phyloP scores from a whole-genome alignment of 2,113 vertebrate species.

The Odocoileus virginianus region DNA sequence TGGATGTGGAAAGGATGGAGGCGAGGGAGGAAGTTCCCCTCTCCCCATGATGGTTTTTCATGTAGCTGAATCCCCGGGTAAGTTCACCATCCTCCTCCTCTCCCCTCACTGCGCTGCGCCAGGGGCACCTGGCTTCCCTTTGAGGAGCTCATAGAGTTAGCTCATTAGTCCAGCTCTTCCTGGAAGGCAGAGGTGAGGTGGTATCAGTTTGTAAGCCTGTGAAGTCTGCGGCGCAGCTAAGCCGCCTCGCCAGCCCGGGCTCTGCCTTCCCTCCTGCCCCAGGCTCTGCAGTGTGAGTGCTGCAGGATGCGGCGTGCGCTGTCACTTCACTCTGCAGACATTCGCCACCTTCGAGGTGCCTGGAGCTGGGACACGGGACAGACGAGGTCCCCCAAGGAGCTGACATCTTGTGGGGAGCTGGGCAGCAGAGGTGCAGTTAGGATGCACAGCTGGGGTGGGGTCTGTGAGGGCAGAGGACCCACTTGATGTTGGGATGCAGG shows the following conservation, averaged over 20 bases:
- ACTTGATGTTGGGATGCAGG: neutral
- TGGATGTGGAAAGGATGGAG: neutral
- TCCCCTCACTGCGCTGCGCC: rapidly evolving
- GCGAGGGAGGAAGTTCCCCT: rapidly evolving
- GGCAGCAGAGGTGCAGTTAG: too few relatives aligned
- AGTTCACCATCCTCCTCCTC: rapidly evolving
- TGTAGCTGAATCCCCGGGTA: neutral
- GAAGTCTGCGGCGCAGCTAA: neutral
- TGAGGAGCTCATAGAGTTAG: too few relatives aligned
- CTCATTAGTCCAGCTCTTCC: neutral
- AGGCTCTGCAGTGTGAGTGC: rapidly evolving
- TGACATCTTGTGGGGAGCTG: rapidly evolving
- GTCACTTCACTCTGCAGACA: neutral
- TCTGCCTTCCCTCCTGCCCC: neutral
- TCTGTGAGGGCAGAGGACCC: neutral
- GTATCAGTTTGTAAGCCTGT: rapidly evolving
- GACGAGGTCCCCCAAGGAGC: neutral
- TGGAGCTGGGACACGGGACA: rapidly evolving
- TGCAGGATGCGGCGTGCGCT: rapidly evolving
- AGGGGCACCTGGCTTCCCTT: neutral
- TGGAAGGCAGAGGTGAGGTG: neutral
- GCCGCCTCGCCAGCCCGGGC: neutral
- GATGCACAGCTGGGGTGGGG: neutral
- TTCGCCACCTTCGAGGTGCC: rapidly evolving
- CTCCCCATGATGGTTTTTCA: neutral